These are phyloP conservation scores for Chaetogeoica ovagalla DNA, from an alignment of 2,888 invertebrate genomes.

Conservation along the genomic window DNA sequence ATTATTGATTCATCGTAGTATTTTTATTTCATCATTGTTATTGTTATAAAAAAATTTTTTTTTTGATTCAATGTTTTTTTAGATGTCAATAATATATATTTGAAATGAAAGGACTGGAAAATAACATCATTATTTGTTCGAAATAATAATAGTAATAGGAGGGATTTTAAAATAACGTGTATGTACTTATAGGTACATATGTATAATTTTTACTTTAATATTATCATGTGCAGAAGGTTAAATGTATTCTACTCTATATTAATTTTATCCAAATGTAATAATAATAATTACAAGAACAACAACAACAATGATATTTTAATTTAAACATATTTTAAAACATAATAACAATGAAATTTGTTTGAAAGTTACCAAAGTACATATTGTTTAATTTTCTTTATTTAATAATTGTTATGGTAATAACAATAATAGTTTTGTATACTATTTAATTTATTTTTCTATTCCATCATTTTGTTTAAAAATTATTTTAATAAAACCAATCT, in stretches of 20 bases:
- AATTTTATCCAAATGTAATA: not conserved
- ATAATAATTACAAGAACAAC: no score
- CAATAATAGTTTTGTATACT: conserved; percentile 22
- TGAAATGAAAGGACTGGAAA: not conserved
- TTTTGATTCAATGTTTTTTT: not conserved
- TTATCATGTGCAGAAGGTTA: conserved; percentile 12
- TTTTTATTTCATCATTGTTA: not conserved
- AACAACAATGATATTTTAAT: not conserved
- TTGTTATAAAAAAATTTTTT: not conserved
- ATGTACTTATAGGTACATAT: not conserved
- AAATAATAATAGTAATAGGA: not conserved
- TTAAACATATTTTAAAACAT: not conserved
- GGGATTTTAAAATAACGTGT: not conserved
- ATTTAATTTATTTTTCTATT: conserved; percentile 43
- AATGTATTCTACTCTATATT: not conserved
- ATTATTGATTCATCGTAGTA: conserved; percentile 6
- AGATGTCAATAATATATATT: not conserved
- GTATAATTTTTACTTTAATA: conserved; percentile 13
- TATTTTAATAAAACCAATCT: not conserved
- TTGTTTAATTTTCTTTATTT: conserved; percentile 22
- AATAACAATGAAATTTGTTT: not conserved
- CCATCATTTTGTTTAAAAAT: conserved; percentile 1
- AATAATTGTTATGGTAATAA: not conserved
- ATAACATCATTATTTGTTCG: not conserved
- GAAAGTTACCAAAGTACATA: conserved; percentile 40